Evolutionary conservation across 23 tunicate genomes (phyloP).

Genomic region (Trididemnum nubilum): DNA sequence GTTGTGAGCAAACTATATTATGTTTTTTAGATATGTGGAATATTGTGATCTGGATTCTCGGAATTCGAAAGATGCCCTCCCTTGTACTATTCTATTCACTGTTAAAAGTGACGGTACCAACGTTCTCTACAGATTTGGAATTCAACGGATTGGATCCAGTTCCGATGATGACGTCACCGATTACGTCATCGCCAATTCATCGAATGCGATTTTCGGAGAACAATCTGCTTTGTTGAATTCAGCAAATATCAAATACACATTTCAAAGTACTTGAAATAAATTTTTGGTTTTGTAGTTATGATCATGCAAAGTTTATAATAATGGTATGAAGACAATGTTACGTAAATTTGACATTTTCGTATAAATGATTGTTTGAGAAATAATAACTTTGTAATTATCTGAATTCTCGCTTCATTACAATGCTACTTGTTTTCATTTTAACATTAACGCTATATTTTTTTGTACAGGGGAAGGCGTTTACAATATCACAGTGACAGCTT

Average conservation of each 20-base stretch:
- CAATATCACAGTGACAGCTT: slow-evolving; percentile 43
- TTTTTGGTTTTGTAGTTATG: too few relatives aligned
- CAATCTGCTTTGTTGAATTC: not conserved
- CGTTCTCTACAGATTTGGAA: slow-evolving; percentile 26
- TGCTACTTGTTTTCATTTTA: too few relatives aligned
- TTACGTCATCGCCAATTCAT: slow-evolving; percentile 3
- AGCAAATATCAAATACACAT: not conserved
- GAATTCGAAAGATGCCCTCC: not conserved
- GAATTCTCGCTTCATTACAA: too few relatives aligned
- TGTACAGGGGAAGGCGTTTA: slow-evolving; percentile 54
- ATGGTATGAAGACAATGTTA: too few relatives aligned
- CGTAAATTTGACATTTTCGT: too few relatives aligned
- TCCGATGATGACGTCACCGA: not conserved
- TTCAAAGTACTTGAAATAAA: not conserved
- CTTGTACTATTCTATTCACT: slow-evolving; percentile 22
- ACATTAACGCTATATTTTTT: too few relatives aligned
- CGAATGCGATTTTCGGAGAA: not conserved
- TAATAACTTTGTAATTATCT: too few relatives aligned
- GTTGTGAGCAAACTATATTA: too few relatives aligned
- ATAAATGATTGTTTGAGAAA: too few relatives aligned
- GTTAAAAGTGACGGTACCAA: slow-evolving; percentile 42
- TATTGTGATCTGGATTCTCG: slow-evolving; percentile 10
- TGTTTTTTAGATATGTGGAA: slow-evolving; percentile 14
- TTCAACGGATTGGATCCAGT: not conserved
- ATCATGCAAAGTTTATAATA: too few relatives aligned